Conservation (phyloP, 2,113 vertebrate genomes). For the Mungos mungo region DNA sequence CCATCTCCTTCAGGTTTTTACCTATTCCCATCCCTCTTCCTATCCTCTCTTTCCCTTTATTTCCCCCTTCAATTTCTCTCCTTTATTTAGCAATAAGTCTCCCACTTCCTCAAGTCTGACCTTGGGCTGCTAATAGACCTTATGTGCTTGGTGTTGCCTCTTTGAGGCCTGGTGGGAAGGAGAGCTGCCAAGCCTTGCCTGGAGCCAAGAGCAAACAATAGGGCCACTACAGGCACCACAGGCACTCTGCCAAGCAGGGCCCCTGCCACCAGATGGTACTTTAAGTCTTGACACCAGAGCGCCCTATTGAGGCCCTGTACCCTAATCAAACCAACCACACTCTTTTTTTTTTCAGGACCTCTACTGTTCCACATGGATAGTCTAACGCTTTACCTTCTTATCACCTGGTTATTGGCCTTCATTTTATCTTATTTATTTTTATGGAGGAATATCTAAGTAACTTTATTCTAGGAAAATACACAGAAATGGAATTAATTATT, state of each 20-base stretch:
- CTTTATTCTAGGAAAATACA: neutral
- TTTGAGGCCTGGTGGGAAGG: slow-evolving; percentile 21
- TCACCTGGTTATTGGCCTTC: neutral
- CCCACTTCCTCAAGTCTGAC: neutral
- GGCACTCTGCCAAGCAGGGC: neutral
- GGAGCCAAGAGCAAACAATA: slow-evolving; percentile 28
- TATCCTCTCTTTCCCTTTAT: neutral
- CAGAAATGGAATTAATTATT: neutral
- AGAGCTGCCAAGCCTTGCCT: slow-evolving; percentile 17
- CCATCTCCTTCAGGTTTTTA: neutral
- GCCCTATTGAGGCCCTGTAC: neutral
- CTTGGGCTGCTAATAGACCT: neutral
- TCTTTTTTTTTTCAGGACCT: neutral
- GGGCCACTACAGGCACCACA: neutral
- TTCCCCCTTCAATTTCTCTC: neutral
- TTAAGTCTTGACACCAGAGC: neutral
- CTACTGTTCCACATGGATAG: neutral
- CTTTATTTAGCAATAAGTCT: neutral
- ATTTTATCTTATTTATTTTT: no score
- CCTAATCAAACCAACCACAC: neutral
- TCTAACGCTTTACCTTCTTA: neutral
- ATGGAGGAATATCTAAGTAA: neutral
- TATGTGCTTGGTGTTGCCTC: neutral
- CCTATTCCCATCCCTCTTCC: neutral
- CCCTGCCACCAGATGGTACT: neutral